These are phyloP conservation scores for Gallinago undulata DNA, from an alignment of 2,113 vertebrate species.

Conservation along the genomic window DNA sequence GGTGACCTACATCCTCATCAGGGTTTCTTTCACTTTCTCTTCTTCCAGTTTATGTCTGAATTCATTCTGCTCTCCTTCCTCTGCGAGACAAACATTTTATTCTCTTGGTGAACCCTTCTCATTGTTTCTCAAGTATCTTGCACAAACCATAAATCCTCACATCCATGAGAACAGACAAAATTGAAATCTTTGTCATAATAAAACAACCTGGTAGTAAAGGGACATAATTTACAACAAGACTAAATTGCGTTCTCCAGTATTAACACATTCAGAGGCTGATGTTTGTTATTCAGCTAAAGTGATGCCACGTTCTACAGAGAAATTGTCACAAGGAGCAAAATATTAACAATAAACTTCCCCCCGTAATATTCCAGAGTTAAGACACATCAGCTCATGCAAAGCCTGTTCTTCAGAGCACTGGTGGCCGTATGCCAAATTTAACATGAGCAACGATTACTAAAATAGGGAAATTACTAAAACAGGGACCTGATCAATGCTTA, in stretches of 20 bases:
- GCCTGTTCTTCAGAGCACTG: neutral
- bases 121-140: neutral
- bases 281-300: slow-evolving; percentile 38
- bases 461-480: neutral
- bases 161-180: neutral
- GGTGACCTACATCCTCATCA: neutral
- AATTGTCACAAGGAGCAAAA: slow-evolving; percentile 21
- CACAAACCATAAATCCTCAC: slow-evolving; percentile 30
- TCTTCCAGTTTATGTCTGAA: neutral
- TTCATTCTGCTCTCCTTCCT: neutral
- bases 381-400: neutral
- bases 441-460: neutral
- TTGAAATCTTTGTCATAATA: slow-evolving; percentile 50
- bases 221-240: slow-evolving; percentile 26
- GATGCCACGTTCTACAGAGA: neutral
- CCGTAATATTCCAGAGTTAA: neutral
- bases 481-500: too few relatives aligned
- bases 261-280: neutral
- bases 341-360: neutral
- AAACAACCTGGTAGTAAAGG: slow-evolving; percentile 43
- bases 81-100: neutral
- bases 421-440: neutral
- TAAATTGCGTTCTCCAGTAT: slow-evolving; percentile 19
- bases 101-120: neutral
- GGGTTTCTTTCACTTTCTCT: neutral